Evolutionary conservation across 2,113 vertebrate genomes (phyloP).

Genomic region (Pluvialis apricaria): DNA sequence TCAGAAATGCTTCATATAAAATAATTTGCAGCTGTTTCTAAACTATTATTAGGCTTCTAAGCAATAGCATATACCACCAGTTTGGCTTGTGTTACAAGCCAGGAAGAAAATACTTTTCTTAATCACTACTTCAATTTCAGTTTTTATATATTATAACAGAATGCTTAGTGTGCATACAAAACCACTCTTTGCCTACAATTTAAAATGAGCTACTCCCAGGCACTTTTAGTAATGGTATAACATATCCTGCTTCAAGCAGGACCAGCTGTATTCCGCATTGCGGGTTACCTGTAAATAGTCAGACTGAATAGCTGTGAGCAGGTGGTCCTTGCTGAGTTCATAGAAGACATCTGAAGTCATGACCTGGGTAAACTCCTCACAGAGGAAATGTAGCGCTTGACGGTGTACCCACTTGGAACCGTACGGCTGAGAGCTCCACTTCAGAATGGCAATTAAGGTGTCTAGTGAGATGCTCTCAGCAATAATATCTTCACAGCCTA

Average conservation of each 20-base stretch:
- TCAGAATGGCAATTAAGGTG: slow-evolving; percentile 92
- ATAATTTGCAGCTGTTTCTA: neutral
- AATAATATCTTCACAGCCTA: slow-evolving; percentile 98
- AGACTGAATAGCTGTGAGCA: slow-evolving; percentile 93
- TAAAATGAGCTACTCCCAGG: neutral
- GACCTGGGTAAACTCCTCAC: slow-evolving; percentile 97
- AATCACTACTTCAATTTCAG: neutral
- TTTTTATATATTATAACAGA: neutral
- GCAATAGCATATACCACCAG: neutral
- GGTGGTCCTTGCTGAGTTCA: slow-evolving; percentile 94
- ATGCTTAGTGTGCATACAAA: neutral
- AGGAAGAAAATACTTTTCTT: neutral
- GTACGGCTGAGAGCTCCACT: slow-evolving; percentile 98
- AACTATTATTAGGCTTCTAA: slow-evolving; percentile 18
- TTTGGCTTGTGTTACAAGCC: neutral
- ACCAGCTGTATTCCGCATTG: neutral
- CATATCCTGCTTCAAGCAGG: neutral
- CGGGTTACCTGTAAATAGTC: slow-evolving; percentile 93
- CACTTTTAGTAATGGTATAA: neutral
- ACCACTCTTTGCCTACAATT: neutral
- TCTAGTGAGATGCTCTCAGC: slow-evolving; percentile 96
- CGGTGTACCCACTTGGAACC: slow-evolving; percentile 98
- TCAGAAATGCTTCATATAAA: slow-evolving; percentile 16
- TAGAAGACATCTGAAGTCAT: slow-evolving; percentile 96
- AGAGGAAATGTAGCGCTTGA: slow-evolving; percentile 97